Evolutionary conservation across 2,888 invertebrate species (phyloP), one percentile per base, ranked within the genome.

Genomic region (Rosalia funebris): DNA sequence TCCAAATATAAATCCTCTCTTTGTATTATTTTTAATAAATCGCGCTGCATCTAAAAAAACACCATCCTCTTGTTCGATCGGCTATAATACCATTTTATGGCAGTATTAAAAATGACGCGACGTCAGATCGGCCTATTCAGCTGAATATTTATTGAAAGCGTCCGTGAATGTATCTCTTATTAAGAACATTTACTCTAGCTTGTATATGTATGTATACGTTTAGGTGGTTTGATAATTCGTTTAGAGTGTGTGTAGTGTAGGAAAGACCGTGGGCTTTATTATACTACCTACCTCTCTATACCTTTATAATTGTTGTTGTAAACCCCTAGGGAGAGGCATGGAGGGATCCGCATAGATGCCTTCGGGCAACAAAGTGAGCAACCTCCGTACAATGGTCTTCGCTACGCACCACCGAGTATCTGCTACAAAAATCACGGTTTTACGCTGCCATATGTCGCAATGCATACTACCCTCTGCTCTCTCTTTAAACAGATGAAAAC

Each of bases 231-330:
- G 16, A 53, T 57, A 57, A 57, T 57, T 52, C 57, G 60, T 50
- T 56, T 60, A 60, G 44, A 57, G 37, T 11, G 25, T n/a, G 46
- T 34, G 10, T 17, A 42, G 52, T 48, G 52, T 50, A 45, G 61
- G 52, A 57, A 44, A 31, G 45, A 39, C 59, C 52, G 59, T 59
- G 54, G 59, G 59, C 54, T 59, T 59, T 59, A 54, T 60, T 60
- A 39, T 55, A 54, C 68, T 72, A 71, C 73, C 70, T 73, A 71
- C 71, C 70, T 70, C 71, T 66, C 71, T 71, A 70, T 72, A 67
- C 73, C 70, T 71, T 71, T 70, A 74, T 75, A 75, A 75, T 75
- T 74, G 75, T 70, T 72, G 71, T 71, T 71, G 68, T 66, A 72
- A 71, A 73, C 73, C 74, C 73, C 74, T 63, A 70, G 71, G 69